Conservation (phyloP, 1,140 invertebrate species). For the Cydia pomonella region DNA sequence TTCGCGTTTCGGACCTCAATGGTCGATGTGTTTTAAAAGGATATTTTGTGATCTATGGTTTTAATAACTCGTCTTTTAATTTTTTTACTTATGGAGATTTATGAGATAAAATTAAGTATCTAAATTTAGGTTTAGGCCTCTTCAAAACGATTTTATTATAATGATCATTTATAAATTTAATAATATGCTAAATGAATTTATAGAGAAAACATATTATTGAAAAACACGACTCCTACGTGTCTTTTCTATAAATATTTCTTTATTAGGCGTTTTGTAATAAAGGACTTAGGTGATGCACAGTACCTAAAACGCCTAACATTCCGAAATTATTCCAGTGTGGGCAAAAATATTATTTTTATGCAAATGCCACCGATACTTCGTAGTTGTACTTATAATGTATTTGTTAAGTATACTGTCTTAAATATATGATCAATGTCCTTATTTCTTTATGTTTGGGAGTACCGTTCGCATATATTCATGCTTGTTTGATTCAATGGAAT, state of each 20-base stretch:
- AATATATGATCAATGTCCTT: slow-evolving; percentile 2
- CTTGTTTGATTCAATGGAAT: slow-evolving; percentile 45
- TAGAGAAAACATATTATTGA: neutral
- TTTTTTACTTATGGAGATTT: slow-evolving; percentile 10
- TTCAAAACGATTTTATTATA: neutral
- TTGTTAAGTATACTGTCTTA: slow-evolving; percentile 29
- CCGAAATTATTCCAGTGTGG: slow-evolving; percentile 50
- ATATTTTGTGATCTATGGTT: slow-evolving; percentile 1
- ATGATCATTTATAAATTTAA: neutral
- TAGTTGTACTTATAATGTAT: slow-evolving; percentile 39
- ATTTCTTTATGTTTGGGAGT: slow-evolving; percentile 46
- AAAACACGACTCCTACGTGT: neutral
- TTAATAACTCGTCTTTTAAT: neutral
- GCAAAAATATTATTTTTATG: slow-evolving; percentile 42
- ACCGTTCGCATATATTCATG: slow-evolving; percentile 45
- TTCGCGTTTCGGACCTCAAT: slow-evolving; percentile 43
- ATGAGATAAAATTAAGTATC: slow-evolving; percentile 12
- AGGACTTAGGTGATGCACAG: neutral
- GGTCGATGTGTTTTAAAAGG: neutral
- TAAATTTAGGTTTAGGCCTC: slow-evolving; percentile 21
- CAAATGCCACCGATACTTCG: slow-evolving; percentile 55
- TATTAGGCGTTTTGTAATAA: neutral
- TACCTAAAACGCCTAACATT: slow-evolving; percentile 53
- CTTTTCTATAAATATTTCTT: slow-evolving; percentile 22
- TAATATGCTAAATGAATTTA: neutral